Evolutionary conservation across 2,113 vertebrate species (phyloP), one percentile per base, ranked within the genome.

Genomic region (Canis aureus): DNA sequence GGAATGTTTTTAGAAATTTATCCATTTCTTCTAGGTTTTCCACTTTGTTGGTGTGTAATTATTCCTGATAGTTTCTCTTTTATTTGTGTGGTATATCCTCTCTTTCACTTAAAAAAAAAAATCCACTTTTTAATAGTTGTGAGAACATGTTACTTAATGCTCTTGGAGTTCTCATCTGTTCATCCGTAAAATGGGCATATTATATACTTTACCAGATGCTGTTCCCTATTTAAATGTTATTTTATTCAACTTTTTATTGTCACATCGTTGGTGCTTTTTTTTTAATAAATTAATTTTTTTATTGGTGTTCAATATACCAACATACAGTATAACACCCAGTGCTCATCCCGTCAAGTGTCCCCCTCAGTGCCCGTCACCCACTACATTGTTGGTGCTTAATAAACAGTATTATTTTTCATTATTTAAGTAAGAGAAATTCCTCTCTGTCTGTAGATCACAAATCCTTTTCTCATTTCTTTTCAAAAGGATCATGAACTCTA

Each of bases 371-470:
- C 38, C 38, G 38, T 38, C 38, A 38, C 38, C 38, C 38, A 38
- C 38, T 38, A 38, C 38, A 59, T 76, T 57, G 5, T 92, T 91
- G 51, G 51, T 94, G 1, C 73, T 96, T 85, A 93, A 71, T 89
- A 82, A 86, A 51, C 38, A 86, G 17, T 67, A 20, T 76, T 92
- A 94, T 92, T 89, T 95, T 93, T 80, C 79, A 78, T 89, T 73
- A 16, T 43, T 12, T 49, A 60, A 64, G 38, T 29, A 51, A 86
- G 38, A 92, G 27, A 60, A 83, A 57, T 79, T 94, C 6, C 25
- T 90, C 22, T 93, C 3, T 25, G 1, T 67, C 5, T 84, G 5
- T 64, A 82, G 84, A 90, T 80, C 16, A 93, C 13, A 90, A 66
- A 85, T 83, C 38, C 8, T 0, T 66, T 96, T 88, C 66, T 92